Conservation (phyloP, 2,888 invertebrate species). For the Onchidella celtica region DNA sequence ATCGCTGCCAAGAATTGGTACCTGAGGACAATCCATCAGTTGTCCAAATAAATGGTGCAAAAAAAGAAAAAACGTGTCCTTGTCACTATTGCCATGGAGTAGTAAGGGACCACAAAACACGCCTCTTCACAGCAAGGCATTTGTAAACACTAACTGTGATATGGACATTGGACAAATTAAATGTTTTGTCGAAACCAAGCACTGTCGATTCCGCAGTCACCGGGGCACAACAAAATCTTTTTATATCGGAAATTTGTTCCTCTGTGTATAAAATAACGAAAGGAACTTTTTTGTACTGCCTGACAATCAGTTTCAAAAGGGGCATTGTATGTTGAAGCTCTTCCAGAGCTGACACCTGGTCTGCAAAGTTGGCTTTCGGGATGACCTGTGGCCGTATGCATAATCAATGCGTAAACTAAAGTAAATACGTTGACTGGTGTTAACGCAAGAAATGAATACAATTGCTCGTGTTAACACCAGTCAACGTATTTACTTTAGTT, state of each 20-base stretch:
- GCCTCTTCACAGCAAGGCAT: constrained; percentile 4
- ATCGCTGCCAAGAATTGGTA: constrained; percentile 10
- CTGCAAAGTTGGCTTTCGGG: constrained; percentile 33
- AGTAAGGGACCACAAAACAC: constrained; percentile 19
- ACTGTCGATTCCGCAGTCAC: constrained; percentile 3
- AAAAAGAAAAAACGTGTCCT: constrained; percentile 18
- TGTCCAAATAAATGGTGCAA: constrained; percentile 7
- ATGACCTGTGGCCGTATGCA: too few relatives aligned
- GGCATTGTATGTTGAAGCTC: constrained; percentile 20
- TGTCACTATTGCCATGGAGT: constrained; percentile 6
- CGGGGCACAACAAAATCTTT: neutral
- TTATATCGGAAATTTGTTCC: neutral
- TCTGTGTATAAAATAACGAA: constrained; percentile 8
- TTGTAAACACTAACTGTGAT: constrained; percentile 9
- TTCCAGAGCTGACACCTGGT: constrained; percentile 10
- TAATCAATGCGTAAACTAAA: too few relatives aligned
- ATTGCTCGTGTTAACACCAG: too few relatives aligned
- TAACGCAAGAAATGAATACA: too few relatives aligned
- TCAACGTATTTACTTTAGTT: too few relatives aligned
- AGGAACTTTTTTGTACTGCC: constrained; percentile 8
- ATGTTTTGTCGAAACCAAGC: constrained; percentile 21
- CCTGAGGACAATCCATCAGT: constrained; percentile 12
- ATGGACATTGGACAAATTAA: neutral
- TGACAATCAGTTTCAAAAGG: neutral
- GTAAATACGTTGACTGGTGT: too few relatives aligned